Conservation (phyloP, 2,888 invertebrate species). For the Opisthograptis luteolata region DNA sequence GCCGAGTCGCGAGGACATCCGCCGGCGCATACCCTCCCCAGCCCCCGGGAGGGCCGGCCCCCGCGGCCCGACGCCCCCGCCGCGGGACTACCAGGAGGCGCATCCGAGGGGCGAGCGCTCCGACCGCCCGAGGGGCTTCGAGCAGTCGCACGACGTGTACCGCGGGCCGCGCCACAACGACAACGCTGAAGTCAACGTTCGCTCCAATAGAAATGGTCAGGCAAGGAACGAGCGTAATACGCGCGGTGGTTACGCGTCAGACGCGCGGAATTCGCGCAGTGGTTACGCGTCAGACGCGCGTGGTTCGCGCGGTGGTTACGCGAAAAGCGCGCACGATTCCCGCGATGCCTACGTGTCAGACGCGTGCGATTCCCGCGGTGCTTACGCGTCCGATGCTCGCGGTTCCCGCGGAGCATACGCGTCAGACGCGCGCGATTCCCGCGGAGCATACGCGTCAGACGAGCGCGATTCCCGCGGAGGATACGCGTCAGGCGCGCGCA, state of each 20-base stretch:
- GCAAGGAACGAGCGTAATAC: no score
- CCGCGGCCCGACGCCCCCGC: not conserved
- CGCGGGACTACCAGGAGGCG: not conserved
- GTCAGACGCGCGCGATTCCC: no score
- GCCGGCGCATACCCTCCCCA: not conserved
- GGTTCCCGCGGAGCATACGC: no score
- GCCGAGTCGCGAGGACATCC: not conserved
- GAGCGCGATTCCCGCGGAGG: no score
- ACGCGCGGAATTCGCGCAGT: not conserved
- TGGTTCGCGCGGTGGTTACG: not conserved
- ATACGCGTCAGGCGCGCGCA: no score
- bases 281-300: not conserved
- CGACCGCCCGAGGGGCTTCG: not conserved
- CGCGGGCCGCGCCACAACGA: not conserved
- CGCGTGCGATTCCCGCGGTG: no score
- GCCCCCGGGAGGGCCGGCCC: not conserved
- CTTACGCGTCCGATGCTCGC: no score
- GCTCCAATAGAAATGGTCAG: no score
- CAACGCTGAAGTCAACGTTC: no score
- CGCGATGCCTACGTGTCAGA: no score
- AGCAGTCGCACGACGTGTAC: not conserved
- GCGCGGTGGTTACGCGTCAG: not conserved
- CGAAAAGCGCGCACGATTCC: no score
- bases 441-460: no score
- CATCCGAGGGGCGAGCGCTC: not conserved